phyloP scores from a whole-genome alignment of 2,888 invertebrate genomes.

The Apodemia zela region DNA sequence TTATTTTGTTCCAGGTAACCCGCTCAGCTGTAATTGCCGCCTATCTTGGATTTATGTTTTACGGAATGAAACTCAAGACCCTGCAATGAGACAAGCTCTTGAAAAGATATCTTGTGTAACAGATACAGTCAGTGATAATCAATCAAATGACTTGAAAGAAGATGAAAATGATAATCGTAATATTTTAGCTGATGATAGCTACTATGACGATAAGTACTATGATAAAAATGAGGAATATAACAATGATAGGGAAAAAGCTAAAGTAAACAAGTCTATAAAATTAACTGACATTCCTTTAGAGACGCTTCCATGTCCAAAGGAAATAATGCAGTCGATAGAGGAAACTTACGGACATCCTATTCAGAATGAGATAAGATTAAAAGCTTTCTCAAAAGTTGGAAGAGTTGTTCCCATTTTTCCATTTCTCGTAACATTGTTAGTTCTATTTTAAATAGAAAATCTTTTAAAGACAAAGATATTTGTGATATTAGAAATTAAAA shows the following conservation, averaged over 20 bases:
- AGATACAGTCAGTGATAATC: conserved; percentile 59
- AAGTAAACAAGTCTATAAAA: conserved; percentile 53
- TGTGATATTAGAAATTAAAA: conserved; percentile 71
- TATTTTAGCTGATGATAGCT: conserved; percentile 55
- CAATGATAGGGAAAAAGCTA: conserved; percentile 46
- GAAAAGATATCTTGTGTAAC: conserved; percentile 87
- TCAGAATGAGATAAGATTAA: conserved; percentile 70
- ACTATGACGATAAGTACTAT: conserved; percentile 52
- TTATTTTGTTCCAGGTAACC: conserved; percentile 84
- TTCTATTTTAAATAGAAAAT: conserved; percentile 38
- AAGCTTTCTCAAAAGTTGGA: conserved; percentile 58
- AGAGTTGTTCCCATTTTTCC: conserved; percentile 46
- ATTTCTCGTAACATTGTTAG: conserved; percentile 41
- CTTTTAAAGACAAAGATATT: conserved; percentile 49
- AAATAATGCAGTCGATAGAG: conserved; percentile 65
- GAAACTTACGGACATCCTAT: conserved; percentile 69
- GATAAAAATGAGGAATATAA: conserved; percentile 62
- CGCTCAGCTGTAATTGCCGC: conserved; percentile 90
- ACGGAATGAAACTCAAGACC: conserved; percentile 86
- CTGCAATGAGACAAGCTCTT: conserved; percentile 82
- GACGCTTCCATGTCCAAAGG: conserved; percentile 70
- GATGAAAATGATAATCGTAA: conserved; percentile 48
- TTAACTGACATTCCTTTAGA: conserved; percentile 64
- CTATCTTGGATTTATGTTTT: conserved; percentile 89
- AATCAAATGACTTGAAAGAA: conserved; percentile 49